Base-by-base conservation (phyloP, 1,140 invertebrate species). In the Orius insidiosus region DNA sequence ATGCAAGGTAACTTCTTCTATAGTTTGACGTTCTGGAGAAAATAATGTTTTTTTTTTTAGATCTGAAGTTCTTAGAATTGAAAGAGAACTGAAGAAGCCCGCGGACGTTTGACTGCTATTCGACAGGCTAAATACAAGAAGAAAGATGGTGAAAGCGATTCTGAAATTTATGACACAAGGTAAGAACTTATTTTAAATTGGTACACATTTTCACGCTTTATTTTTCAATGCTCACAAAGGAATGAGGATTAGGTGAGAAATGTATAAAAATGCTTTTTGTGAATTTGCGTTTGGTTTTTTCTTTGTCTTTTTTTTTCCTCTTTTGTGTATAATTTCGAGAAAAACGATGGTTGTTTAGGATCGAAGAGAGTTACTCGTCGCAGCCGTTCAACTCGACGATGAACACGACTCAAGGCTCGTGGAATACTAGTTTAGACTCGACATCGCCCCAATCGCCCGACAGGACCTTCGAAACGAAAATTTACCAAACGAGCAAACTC, bases 11-110 rank as follows among this genome's bases (percentile, higher is more conserved):
- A n/a, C n/a, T n/a, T n/a, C n/a, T n/a, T n/a, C n/a, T n/a, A n/a
- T n/a, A n/a, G n/a, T n/a, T n/a, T n/a, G n/a, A n/a, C n/a, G 13
- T 56, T 58, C n/a, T n/a, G n/a, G n/a, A n/a, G n/a, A n/a, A n/a
- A n/a, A n/a, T n/a, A n/a, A 24, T 24, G 24, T 5, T 45, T 6
- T 50, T 10, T n/a, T 35, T 49, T n/a, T n/a, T n/a, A 71, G 79
- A 35, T 79, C 80, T 10, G 84, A 90, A 56, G 88, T 96, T 0
- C 66, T 96, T 13, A 74, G 85, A 49, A 95, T 94, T 58, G 93
- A 98, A 61, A 76, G 82, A 47, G 85, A 98, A 66, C 63, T 19
- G 83, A 90, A 57, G 86, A 90, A 59, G 95, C 95, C 0, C 69
- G 90, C 44, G 78, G 80, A n/a, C 73, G 84, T 43, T 65, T 98